A percentile compares a stretch with the other conserved stretches of the same genome.
These are phyloP conservation scores for Aricia artaxerxes DNA, from an alignment of 2,888 invertebrate genomes.

Conservation along the genomic window DNA sequence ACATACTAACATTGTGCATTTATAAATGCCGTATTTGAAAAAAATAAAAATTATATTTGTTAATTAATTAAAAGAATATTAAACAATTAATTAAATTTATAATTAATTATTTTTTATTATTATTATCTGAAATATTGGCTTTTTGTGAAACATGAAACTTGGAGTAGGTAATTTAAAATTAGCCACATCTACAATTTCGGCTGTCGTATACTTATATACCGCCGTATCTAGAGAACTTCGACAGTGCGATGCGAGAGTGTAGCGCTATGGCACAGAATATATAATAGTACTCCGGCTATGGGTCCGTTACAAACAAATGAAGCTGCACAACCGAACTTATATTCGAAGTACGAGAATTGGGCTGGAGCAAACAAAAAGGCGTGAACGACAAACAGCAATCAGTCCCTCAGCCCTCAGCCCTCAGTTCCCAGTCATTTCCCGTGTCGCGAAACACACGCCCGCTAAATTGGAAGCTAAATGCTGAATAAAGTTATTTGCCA, in stretches of 20 bases:
- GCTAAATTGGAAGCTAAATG: conserved; percentile 75
- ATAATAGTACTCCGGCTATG: too few species aligned
- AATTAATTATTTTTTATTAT: too few species aligned
- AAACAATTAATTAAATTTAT: background rate
- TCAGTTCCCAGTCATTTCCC: conserved; percentile 44
- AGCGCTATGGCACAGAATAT: too few species aligned
- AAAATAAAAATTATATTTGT: background rate
- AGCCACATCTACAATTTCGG: too few species aligned
- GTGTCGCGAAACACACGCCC: conserved; percentile 60
- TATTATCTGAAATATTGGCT: too few species aligned
- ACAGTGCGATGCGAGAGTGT: too few species aligned
- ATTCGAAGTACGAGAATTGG: background rate
- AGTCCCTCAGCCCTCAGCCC: conserved; percentile 32
- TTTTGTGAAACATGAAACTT: too few species aligned
- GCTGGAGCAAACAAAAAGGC: conserved; percentile 15
- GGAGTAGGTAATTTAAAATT: too few species aligned
- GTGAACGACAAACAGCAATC: conserved; percentile 34
- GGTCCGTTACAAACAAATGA: background rate
- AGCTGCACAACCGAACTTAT: background rate
- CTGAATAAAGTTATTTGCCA: conserved; percentile 79
- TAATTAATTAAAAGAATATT: background rate
- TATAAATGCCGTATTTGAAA: background rate
- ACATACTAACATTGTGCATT: conserved; percentile 9
- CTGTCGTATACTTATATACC: too few species aligned
- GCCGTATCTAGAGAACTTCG: too few species aligned